Evolutionary conservation across 2,888 invertebrate genomes (phyloP).

Genomic region (Hirtodrosophila confusa): DNA sequence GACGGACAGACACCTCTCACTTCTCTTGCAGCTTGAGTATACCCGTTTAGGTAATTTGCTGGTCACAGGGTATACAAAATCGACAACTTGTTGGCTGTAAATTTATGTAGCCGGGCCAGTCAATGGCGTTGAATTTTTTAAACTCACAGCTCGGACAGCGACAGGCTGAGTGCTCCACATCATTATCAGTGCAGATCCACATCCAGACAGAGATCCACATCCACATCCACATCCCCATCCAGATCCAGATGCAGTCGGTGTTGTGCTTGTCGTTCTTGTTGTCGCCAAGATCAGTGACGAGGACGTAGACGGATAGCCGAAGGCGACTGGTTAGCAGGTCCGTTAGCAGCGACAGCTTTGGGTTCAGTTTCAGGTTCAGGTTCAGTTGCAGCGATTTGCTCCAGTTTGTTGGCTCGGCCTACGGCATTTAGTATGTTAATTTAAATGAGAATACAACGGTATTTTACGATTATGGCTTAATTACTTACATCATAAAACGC

Average conservation of each 20-base stretch:
- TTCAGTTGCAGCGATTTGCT: constrained; percentile 14
- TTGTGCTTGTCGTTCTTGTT: constrained; percentile 28
- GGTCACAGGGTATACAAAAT: not conserved
- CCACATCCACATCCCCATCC: no score
- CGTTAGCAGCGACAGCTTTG: constrained; percentile 59
- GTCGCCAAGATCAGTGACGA: constrained; percentile 65
- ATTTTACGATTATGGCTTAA: constrained; percentile 80
- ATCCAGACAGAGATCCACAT: constrained; percentile 4
- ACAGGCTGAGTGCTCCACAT: constrained; percentile 39
- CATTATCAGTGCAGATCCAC: constrained; percentile 40
- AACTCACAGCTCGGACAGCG: constrained; percentile 59
- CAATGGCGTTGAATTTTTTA: constrained; percentile 62
- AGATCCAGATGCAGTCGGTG: no score
- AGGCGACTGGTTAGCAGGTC: constrained; percentile 48
- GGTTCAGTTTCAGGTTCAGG: not conserved
- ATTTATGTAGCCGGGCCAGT: constrained; percentile 31
- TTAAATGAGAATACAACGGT: constrained; percentile 76
- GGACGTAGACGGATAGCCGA: constrained; percentile 46
- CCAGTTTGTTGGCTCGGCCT: constrained; percentile 44
- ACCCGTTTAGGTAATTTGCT: no score
- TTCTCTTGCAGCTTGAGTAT: no score
- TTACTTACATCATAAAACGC: constrained; percentile 68
- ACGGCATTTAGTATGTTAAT: constrained; percentile 67
- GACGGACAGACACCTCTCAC: no score
- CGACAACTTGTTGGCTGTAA: constrained; percentile 20